phyloP scores from a whole-genome alignment of 2,888 invertebrate genomes.

The Tineola bisselliella region DNA sequence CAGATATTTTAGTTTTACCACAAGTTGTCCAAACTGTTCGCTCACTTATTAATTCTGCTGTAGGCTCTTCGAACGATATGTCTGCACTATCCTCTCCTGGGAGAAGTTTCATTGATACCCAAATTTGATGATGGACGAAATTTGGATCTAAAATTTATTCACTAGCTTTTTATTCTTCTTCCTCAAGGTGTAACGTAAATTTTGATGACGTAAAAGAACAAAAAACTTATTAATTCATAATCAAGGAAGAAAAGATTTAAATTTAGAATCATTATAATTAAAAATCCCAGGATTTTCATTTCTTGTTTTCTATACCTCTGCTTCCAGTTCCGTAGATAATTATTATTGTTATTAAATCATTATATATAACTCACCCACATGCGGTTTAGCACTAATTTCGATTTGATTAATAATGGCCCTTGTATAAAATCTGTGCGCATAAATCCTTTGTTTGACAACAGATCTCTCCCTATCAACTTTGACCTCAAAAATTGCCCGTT shows the following conservation, averaged over 20 bases:
- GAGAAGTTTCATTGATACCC: conserved; percentile 52
- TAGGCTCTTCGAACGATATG: conserved; percentile 42
- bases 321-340: too few relatives aligned
- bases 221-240: too few relatives aligned
- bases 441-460: conserved; percentile 55
- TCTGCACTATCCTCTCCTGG: conserved; percentile 50
- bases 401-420: conserved; percentile 61
- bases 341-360: too few relatives aligned
- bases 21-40: conserved; percentile 48
- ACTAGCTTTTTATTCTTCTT: not conserved
- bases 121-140: conserved; percentile 50
- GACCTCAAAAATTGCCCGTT: conserved; percentile 54
- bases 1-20: conserved; percentile 47
- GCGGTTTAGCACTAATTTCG: conserved; percentile 49
- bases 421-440: conserved; percentile 57
- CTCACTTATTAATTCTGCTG: conserved; percentile 44
- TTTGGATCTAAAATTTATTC: conserved; percentile 41
- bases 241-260: too few relatives aligned
- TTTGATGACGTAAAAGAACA: too few relatives aligned
- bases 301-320: too few relatives aligned
- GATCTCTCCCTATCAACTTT: conserved; percentile 55
- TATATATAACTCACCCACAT: conserved; percentile 31
- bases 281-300: too few relatives aligned
- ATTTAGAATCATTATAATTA: too few relatives aligned
- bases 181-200: too few relatives aligned